These are phyloP conservation scores for Drosophila buzzatii DNA, from an alignment of 2,888 invertebrate species.

Conservation along the genomic window DNA sequence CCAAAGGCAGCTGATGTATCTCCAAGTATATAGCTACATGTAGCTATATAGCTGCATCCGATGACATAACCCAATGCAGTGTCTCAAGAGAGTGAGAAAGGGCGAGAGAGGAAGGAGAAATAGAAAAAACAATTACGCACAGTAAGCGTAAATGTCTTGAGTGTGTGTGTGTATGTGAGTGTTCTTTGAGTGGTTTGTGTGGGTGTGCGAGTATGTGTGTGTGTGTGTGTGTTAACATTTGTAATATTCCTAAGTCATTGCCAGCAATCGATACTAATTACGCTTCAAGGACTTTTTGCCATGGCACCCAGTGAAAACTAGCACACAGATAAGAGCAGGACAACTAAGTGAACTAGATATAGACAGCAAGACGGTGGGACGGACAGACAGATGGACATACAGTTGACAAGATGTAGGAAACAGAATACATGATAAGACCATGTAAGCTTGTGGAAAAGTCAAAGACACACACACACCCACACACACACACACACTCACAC, in stretches of 20 bases:
- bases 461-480: conserved; percentile 2
- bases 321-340: conserved; percentile 12
- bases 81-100: not conserved
- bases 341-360: conserved; percentile 16
- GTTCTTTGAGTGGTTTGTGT: conserved; percentile 3
- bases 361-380: conserved; percentile 1
- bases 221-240: conserved; percentile 31
- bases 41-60: conserved; percentile 28
- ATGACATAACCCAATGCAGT: conserved; percentile 65
- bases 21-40: conserved; percentile 4
- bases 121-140: conserved; percentile 48
- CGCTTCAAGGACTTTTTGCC: conserved; percentile 46
- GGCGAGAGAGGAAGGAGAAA: not conserved
- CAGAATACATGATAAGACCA: conserved; percentile 23
- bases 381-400: not conserved
- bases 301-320: conserved; percentile 12
- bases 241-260: conserved; percentile 56
- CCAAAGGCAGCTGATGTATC: conserved; percentile 30
- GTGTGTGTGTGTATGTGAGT: conserved; percentile 3
- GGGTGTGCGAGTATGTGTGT: conserved; percentile 2
- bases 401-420: conserved; percentile 7
- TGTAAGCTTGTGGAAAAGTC: conserved; percentile 17
- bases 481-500: not conserved
- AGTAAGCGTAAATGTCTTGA: conserved; percentile 20
- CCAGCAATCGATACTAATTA: conserved; percentile 63